Percentiles rank a stretch among this genome's conserved stretches.
Conservation (phyloP, 2,797 vertebrate species). For the Rhabdomys pumilio region DNA sequence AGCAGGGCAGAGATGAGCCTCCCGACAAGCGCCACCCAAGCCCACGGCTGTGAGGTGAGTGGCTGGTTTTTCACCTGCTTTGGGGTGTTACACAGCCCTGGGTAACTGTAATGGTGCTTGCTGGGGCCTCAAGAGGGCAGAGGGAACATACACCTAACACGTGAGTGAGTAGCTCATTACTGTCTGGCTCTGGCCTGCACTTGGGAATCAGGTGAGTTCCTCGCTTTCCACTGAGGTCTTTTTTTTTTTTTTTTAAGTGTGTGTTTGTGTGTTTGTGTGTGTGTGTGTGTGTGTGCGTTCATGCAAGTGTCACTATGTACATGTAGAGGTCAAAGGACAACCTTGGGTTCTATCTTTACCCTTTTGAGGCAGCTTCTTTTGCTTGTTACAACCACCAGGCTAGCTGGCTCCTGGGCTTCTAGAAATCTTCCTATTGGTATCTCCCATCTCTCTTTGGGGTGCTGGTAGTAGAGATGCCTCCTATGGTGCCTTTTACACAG, state of each 20-base stretch:
- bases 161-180: neutral
- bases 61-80: neutral
- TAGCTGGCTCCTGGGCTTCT: neutral
- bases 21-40: rapidly evolving
- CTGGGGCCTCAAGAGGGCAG: neutral
- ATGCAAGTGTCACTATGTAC: neutral
- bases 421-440: no score
- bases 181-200: neutral
- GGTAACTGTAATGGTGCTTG: rapidly evolving
- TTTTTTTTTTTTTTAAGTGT: no score
- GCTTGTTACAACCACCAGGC: neutral
- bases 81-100: neutral
- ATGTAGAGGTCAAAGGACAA: neutral
- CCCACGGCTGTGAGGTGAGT: neutral
- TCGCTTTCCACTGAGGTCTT: neutral
- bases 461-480: neutral
- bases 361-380: neutral
- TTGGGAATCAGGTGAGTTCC: no score
- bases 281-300: no score
- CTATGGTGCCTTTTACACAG: neutral
- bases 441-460: neutral
- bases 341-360: neutral
- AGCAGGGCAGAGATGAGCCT: neutral
- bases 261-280: neutral
- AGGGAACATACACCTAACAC: rapidly evolving